Conservation (phyloP, 2,113 vertebrate species). For the Beaufortia kweichowensis region DNA sequence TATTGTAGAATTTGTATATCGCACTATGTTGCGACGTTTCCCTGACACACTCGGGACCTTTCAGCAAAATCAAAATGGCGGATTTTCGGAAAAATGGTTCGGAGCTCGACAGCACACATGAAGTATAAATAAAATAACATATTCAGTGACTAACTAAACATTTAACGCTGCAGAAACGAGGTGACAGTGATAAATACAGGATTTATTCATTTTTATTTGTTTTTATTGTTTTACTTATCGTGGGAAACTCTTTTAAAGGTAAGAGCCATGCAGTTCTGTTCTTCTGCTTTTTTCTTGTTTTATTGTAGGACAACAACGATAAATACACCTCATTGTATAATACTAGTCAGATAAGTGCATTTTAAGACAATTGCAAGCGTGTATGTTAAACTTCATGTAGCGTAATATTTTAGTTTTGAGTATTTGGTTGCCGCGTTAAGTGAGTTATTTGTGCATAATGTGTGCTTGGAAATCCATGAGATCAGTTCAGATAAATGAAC, state of each 20-base stretch:
- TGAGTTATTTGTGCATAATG: background rate
- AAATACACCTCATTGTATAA: background rate
- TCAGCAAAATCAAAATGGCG: slow-evolving; percentile 73
- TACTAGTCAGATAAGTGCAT: background rate
- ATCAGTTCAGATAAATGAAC: background rate
- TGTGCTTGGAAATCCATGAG: background rate
- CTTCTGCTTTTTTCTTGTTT: slow-evolving; percentile 3
- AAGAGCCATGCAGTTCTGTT: slow-evolving; percentile 6
- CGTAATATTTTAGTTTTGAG: background rate
- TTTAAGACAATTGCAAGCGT: background rate
- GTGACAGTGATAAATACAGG: background rate
- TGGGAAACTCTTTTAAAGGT: slow-evolving; percentile 19
- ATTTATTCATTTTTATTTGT: background rate
- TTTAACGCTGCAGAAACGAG: slow-evolving; percentile 31
- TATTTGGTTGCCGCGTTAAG: background rate
- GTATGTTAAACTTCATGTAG: background rate
- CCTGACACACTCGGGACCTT: slow-evolving; percentile 34
- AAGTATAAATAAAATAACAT: slow-evolving; percentile 45
- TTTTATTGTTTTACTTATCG: background rate
- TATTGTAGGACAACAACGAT: background rate
- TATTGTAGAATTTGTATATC: background rate
- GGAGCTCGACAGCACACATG: slow-evolving; percentile 56
- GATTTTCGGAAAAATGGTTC: slow-evolving; percentile 67
- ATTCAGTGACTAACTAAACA: slow-evolving; percentile 48
- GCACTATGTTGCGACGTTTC: background rate